Conservation (phyloP, 1,140 invertebrate genomes). For the Phymastichus coffea region DNA sequence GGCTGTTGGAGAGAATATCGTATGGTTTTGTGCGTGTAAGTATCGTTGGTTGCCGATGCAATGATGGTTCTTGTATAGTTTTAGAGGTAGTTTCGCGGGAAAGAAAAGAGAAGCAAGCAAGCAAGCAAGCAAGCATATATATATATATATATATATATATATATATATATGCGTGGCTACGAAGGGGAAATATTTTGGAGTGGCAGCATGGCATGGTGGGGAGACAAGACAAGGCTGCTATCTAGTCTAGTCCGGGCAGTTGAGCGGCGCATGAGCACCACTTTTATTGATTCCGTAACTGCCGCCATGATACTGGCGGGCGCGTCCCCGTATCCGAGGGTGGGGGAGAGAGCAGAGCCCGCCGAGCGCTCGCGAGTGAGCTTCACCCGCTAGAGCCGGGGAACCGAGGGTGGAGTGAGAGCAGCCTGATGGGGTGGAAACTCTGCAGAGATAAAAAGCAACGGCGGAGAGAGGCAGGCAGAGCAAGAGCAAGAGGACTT, state of each 20-base stretch:
- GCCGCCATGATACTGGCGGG: conserved; percentile 54
- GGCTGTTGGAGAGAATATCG: conserved; percentile 1
- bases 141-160: too few relatives aligned
- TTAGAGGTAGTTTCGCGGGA: conserved; percentile 50
- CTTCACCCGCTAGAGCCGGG: not conserved
- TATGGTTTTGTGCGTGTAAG: conserved; percentile 1
- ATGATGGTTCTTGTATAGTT: conserved; percentile 49
- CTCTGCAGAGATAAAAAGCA: conserved; percentile 59
- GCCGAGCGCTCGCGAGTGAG: not conserved
- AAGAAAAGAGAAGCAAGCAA: too few relatives aligned
- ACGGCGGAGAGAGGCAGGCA: conserved; percentile 30
- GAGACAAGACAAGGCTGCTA: too few relatives aligned
- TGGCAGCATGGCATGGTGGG: too few relatives aligned
- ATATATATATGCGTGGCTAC: too few relatives aligned
- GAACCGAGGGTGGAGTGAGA: conserved; percentile 40
- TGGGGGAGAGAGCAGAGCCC: conserved; percentile 20
- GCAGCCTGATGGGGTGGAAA: conserved; percentile 58
- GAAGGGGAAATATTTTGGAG: too few relatives aligned
- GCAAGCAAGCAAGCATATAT: too few relatives aligned
- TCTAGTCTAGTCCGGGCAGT: conserved; percentile 39
- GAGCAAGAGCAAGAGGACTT: not conserved
- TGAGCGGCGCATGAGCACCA: conserved; percentile 59
- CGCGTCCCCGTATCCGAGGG: conserved; percentile 13
- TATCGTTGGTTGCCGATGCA: conserved; percentile 41
- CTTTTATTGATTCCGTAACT: conserved; percentile 60